Percentiles rank a stretch among this genome's conserved stretches.
phyloP scores from a whole-genome alignment of 2,113 vertebrate species.

The Onychostoma macrolepis region DNA sequence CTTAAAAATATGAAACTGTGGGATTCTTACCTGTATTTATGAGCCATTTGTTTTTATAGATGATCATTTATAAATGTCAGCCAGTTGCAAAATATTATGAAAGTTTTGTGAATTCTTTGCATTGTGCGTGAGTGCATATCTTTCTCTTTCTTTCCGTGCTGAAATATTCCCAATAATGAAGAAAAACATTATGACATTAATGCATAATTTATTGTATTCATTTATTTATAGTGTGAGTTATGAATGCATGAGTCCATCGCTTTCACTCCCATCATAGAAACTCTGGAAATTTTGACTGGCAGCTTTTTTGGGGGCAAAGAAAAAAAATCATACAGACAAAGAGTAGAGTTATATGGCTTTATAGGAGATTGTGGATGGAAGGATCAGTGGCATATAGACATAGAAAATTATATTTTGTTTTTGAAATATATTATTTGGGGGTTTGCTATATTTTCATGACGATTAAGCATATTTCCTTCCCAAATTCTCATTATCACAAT shows the following conservation, averaged over 20 bases:
- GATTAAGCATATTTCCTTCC: background rate
- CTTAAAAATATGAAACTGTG: constrained; percentile 9
- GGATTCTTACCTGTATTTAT: constrained; percentile 22
- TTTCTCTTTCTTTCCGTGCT: background rate
- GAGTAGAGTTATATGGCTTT: background rate
- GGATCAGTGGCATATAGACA: background rate
- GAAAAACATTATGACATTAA: constrained; percentile 40
- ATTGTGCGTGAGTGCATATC: background rate
- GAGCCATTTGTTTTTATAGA: constrained; percentile 13
- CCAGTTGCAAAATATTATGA: constrained; percentile 18
- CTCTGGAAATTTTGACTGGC: background rate
- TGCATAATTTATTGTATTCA: constrained; percentile 10
- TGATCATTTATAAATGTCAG: constrained; percentile 28
- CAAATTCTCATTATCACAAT: background rate
- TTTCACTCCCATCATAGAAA: background rate
- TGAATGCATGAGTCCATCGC: constrained; percentile 17
- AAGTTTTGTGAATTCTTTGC: constrained; percentile 15
- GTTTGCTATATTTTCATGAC: background rate
- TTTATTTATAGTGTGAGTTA: constrained; percentile 41
- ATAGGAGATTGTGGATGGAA: background rate
- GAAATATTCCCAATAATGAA: constrained; percentile 18
- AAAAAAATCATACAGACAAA: background rate
- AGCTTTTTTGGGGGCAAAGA: constrained; percentile 15
- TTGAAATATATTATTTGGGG: too few species aligned
- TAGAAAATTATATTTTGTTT: background rate